Evolutionary conservation across 2,888 invertebrate species (phyloP).

Genomic region (Luffia ferchaultella): DNA sequence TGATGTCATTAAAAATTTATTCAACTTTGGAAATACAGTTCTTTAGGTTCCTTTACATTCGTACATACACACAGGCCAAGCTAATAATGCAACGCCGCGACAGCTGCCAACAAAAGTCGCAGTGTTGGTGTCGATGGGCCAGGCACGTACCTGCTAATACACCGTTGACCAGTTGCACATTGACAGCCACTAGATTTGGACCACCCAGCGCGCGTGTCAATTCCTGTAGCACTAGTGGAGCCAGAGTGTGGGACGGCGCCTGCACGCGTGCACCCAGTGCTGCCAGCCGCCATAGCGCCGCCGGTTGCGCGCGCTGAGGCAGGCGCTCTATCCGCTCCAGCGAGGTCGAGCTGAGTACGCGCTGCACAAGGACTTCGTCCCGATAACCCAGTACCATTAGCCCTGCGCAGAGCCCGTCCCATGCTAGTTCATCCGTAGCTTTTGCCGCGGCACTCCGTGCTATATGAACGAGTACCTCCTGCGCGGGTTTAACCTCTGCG

Average conservation of each 20-base stretch:
- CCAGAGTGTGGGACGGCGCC: neutral
- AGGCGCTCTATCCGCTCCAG: neutral
- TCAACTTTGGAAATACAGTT: too few relatives aligned
- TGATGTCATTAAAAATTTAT: too few relatives aligned
- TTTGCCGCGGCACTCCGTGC: neutral
- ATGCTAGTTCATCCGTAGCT: slow-evolving; percentile 15
- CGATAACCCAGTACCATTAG: slow-evolving; percentile 68
- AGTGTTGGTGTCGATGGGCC: too few relatives aligned
- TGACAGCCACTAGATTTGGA: slow-evolving; percentile 54
- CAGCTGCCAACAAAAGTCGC: too few relatives aligned
- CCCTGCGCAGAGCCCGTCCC: slow-evolving; percentile 62
- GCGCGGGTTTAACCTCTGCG: neutral
- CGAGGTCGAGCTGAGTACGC: slow-evolving; percentile 49
- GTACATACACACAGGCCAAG: too few relatives aligned
- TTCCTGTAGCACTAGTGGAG: neutral
- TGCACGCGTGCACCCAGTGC: neutral
- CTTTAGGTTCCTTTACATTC: too few relatives aligned
- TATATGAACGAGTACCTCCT: neutral
- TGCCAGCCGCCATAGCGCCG: neutral
- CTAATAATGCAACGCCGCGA: too few relatives aligned
- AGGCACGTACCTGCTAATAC: slow-evolving; percentile 63
- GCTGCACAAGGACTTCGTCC: slow-evolving; percentile 59
- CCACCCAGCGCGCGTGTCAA: slow-evolving; percentile 67
- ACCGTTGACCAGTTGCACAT: slow-evolving; percentile 61
- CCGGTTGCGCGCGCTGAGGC: neutral